phyloP scores from a whole-genome alignment of 2,113 vertebrate genomes.

The zebrafish (Danio rerio) region GRCz12tu NC_133186.1:23384501-23385000 shows the following conservation, averaged over 20 bases:
- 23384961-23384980: neutral
- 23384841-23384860: neutral
- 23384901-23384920: conserved; percentile 8
- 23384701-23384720: too few relatives aligned
- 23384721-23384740: too few relatives aligned
- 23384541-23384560: too few relatives aligned
- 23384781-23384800: conserved; percentile 14
- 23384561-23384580: too few relatives aligned
- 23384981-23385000: conserved; percentile 10
- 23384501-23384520: too few relatives aligned
- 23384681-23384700: too few relatives aligned
- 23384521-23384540: too few relatives aligned
- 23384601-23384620: too few relatives aligned
- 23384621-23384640: too few relatives aligned
- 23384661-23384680: too few relatives aligned
- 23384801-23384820: conserved; percentile 7
- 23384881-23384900: conserved; percentile 13
- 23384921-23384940: conserved; percentile 2
- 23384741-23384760: neutral
- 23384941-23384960: neutral
- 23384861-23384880: neutral
- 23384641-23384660: too few relatives aligned
- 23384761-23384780: neutral
- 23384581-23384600: too few relatives aligned
- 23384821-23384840: conserved; percentile 45